Conservation (phyloP, 1,140 invertebrate species). For the Nylanderia fulva region DNA sequence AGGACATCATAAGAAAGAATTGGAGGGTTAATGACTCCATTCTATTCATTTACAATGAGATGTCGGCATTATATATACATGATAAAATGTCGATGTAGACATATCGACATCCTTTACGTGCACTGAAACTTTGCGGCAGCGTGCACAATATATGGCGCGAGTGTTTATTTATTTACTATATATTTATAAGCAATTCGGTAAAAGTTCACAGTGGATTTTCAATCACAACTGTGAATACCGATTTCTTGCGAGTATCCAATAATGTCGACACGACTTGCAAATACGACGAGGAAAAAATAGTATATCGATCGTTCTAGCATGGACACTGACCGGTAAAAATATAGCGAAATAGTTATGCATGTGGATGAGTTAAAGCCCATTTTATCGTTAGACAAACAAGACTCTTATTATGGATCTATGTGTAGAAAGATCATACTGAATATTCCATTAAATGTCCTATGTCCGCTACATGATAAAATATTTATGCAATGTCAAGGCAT, state of each 20-base stretch:
- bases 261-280: slow-evolving; percentile 14
- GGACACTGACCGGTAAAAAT: slow-evolving; percentile 70
- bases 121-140: background rate
- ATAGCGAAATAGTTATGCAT: slow-evolving; percentile 67
- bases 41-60: slow-evolving; percentile 33
- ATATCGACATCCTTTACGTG: slow-evolving; percentile 43
- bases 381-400: slow-evolving; percentile 40
- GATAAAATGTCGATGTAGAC: slow-evolving; percentile 20
- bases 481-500: slow-evolving; percentile 56
- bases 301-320: slow-evolving; percentile 68
- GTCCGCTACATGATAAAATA: slow-evolving; percentile 20
- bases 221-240: slow-evolving; percentile 32
- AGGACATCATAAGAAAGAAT: background rate
- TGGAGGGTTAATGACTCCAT: slow-evolving; percentile 9
- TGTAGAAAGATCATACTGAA: slow-evolving; percentile 11
- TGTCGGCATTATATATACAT: slow-evolving; percentile 27
- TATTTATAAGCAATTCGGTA: slow-evolving; percentile 23
- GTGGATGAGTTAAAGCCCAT: slow-evolving; percentile 34
- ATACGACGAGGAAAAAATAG: slow-evolving; percentile 55
- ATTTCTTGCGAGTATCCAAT: slow-evolving; percentile 19
- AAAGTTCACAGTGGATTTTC: slow-evolving; percentile 34
- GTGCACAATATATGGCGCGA: background rate
- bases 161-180: slow-evolving; percentile 50
- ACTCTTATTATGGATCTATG: slow-evolving; percentile 17
- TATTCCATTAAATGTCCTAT: slow-evolving; percentile 29